A percentile compares a stretch with the other conserved stretches of the same genome.
These are phyloP conservation scores for Pharmacophagus antenor DNA, from an alignment of 2,888 invertebrate genomes.

Conservation along the genomic window DNA sequence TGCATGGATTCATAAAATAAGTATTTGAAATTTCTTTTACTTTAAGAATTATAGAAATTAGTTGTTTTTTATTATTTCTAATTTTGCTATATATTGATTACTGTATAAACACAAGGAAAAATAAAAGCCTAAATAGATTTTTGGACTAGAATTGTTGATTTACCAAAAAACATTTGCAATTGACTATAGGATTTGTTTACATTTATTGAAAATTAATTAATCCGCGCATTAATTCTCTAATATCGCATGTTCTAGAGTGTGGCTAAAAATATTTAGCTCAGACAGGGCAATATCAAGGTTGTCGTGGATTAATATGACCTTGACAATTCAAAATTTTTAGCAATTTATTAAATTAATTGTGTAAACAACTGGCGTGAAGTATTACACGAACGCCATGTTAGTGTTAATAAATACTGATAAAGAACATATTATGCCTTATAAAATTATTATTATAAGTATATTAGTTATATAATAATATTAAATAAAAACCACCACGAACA, in stretches of 20 bases:
- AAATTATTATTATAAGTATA: no score
- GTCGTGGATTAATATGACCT: conserved; percentile 45
- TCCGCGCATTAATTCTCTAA: conserved; percentile 59
- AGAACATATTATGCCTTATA: no score
- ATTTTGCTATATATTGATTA: no score
- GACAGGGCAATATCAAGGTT: conserved; percentile 71
- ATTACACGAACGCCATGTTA: neutral
- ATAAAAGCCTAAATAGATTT: neutral
- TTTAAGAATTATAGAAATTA: no score
- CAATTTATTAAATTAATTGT: conserved; percentile 20
- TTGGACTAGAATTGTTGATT: neutral
- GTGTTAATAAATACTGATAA: no score
- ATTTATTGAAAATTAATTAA: conserved; percentile 52
- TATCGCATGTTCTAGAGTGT: conserved; percentile 56
- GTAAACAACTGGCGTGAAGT: conserved; percentile 6
- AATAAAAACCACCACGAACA: no score
- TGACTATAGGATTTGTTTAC: conserved; percentile 10
- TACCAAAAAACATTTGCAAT: neutral
- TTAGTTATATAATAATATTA: no score
- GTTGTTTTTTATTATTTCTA: no score
- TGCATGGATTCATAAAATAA: no score
- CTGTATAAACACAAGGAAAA: neutral
- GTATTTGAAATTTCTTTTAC: no score
- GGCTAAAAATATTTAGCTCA: conserved; percentile 70
- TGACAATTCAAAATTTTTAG: conserved; percentile 31